phyloP scores from a whole-genome alignment of 2,797 vertebrate genomes.

The Phrynocephalus vlangalii region DNA sequence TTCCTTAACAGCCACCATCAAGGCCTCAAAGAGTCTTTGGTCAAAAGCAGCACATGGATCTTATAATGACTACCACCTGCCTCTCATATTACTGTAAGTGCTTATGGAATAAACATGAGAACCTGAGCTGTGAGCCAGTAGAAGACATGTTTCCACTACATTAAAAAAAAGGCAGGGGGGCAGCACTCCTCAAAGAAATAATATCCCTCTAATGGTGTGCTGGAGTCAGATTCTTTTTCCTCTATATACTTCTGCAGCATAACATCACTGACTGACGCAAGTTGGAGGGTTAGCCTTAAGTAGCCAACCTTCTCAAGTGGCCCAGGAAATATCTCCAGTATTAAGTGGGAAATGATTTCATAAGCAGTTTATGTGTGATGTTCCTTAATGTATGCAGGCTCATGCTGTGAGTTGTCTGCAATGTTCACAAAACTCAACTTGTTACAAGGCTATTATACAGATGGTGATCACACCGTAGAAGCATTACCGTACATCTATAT shows the following conservation, averaged over 20 bases:
- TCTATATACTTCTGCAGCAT: background rate
- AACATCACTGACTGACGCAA: background rate
- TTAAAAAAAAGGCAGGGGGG: background rate
- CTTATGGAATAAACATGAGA: conserved; percentile 37
- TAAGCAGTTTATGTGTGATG: background rate
- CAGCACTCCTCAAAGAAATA: conserved; percentile 8
- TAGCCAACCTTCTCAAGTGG: background rate
- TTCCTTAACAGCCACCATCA: background rate
- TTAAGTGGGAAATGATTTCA: conserved; percentile 11
- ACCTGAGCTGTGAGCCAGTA: background rate
- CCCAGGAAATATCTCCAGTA: background rate
- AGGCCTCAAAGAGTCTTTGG: conserved; percentile 15
- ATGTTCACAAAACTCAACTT: conserved; percentile 21
- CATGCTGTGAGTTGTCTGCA: background rate
- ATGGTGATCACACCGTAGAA: conserved; percentile 38
- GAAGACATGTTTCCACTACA: conserved; percentile 9
- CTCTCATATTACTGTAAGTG: conserved; percentile 28
- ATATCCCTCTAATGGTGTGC: background rate
- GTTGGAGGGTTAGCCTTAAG: background rate
- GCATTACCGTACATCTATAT: background rate
- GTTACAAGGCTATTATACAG: background rate
- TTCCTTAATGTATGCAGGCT: background rate
- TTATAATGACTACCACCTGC: conserved; percentile 28
- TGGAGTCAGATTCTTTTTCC: background rate
- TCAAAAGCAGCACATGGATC: conserved; percentile 19